Base-by-base conservation (phyloP, 2,797 vertebrate species). In the Clarias laeviceps region DNA sequence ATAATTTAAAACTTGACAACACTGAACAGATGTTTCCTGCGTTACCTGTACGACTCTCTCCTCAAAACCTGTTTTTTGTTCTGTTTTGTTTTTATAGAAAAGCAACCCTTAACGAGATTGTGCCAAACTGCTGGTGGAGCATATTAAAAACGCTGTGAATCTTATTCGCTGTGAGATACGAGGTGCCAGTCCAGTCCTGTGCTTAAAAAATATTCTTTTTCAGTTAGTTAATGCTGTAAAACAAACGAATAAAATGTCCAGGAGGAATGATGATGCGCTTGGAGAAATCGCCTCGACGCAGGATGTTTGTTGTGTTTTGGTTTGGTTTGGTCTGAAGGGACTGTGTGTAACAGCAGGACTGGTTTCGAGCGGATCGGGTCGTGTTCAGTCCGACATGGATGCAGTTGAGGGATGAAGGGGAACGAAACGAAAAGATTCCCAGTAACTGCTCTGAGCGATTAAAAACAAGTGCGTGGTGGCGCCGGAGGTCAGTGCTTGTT, bases 401-500 rank as follows among this genome's bases (percentile, higher is more conserved):
- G 77, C 20, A n/a, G 56, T 7, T 37, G 74, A 80, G 14, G 32
- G 84, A 79, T 79, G 87, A 40, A 77, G 56, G 80, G 11, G 14
- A 66, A 34, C 45, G 45, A 61, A 65, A 65, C 64, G 57, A 77
- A 73, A 34, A 45, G 77, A 72, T 37, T 45, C 45, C 78, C 59
- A 56, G 83, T 45, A 74, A 59, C 89, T 92, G 92, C 91, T 92
- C 91, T 90, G 90, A 79, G 89, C 91, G 92, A 87, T 93, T 80
- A 93, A 95, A 95, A 95, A 94, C 91, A 92, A 94, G 93, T 89
- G 93, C 66, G 73, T 27, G 68, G 45, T 80, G 59, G 34, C 37
- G 79, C 72, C 85, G 37, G 29, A 77, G 70, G 91, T 96, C 95
- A 96, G 94, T 96, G 96, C 90, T 97, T 99, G 95, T 96, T 99